These are phyloP conservation scores for Halictus rubicundus DNA, from an alignment of 1,140 invertebrate species.

Conservation along the genomic window DNA sequence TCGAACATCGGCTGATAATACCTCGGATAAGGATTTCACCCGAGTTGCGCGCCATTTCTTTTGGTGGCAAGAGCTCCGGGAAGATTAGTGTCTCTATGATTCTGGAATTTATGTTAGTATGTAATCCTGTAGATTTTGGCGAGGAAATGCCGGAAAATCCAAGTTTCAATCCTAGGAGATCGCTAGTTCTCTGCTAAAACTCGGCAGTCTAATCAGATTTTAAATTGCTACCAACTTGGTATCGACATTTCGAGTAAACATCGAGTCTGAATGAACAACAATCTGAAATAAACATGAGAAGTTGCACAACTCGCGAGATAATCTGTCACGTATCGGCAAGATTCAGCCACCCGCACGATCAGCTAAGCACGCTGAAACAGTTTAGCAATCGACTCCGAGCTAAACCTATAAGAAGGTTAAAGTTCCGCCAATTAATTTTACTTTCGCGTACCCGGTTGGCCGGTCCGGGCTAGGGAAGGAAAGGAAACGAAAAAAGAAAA, in stretches of 20 bases:
- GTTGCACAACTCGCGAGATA: neutral
- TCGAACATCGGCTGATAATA: constrained; percentile 19
- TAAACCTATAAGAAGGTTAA: neutral
- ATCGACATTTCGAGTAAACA: too few species aligned
- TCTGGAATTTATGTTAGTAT: neutral
- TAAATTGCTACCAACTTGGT: too few species aligned
- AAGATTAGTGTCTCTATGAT: neutral
- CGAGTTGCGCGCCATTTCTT: constrained; percentile 18
- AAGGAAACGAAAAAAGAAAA: too few species aligned
- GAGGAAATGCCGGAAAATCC: too few species aligned
- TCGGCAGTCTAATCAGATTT: too few species aligned
- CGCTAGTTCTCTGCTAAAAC: too few species aligned
- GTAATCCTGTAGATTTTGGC: too few species aligned
- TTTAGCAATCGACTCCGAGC: neutral
- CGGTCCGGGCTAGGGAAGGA: neutral
- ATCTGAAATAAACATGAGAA: too few species aligned
- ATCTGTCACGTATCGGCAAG: neutral
- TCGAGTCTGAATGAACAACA: too few species aligned
- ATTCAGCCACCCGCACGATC: neutral
- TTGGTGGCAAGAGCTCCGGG: neutral
- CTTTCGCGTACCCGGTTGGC: neutral
- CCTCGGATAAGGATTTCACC: constrained; percentile 25
- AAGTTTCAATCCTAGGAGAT: too few species aligned
- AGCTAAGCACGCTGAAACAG: neutral
- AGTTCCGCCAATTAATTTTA: constrained; percentile 1